Evolutionary conservation across 2,888 invertebrate species (phyloP).

Genomic region (Pelosia muscerda): DNA sequence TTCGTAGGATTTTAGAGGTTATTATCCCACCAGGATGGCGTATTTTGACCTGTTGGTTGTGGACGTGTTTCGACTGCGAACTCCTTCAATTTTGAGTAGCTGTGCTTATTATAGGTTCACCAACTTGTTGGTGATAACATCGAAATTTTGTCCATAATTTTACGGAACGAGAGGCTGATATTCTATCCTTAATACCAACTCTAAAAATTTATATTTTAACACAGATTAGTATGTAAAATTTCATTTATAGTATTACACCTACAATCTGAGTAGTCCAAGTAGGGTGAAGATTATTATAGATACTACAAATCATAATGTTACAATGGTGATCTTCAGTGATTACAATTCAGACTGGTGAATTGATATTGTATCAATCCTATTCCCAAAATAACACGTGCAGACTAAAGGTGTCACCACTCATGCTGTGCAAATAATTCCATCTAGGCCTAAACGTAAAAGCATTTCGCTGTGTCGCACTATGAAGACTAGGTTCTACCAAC

Average conservation of each 20-base stretch:
- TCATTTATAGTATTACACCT: background rate
- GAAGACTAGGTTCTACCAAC: background rate
- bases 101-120: constrained; percentile 55
- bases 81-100: constrained; percentile 54
- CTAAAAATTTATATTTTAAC: too few species aligned
- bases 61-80: constrained; percentile 59
- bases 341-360: too few species aligned
- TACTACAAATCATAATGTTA: too few species aligned
- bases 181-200: background rate
- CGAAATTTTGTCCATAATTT: constrained; percentile 24
- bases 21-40: constrained; percentile 18
- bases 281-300: too few species aligned
- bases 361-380: too few species aligned
- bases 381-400: too few species aligned
- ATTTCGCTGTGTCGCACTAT: background rate
- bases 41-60: constrained; percentile 66
- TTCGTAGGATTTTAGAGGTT: constrained; percentile 23
- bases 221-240: too few species aligned
- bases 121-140: constrained; percentile 57
- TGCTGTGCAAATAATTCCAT: too few species aligned
- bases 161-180: background rate
- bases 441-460: too few species aligned
- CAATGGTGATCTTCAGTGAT: too few species aligned
- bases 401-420: too few species aligned
- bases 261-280: background rate